phyloP scores from a whole-genome alignment of 2,888 invertebrate species.

The Conistra vaccinii region DNA sequence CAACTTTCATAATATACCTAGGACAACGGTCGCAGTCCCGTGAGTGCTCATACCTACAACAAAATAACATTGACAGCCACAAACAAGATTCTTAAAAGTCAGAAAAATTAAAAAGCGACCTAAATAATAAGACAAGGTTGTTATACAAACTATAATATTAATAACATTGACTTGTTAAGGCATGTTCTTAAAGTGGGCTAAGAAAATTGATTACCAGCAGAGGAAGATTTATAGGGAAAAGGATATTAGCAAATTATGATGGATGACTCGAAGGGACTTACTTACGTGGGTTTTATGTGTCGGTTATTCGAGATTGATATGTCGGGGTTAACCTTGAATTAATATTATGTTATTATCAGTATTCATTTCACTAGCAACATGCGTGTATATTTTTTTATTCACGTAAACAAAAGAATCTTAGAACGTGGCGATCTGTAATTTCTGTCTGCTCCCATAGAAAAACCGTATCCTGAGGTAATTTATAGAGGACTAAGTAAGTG shows the following conservation, averaged over 20 bases:
- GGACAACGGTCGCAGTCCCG: background rate
- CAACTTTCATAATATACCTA: background rate
- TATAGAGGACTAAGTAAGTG: background rate
- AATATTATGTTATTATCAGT: conserved; percentile 31
- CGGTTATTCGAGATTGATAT: conserved; percentile 48
- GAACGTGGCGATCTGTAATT: background rate
- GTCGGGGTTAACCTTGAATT: conserved; percentile 37
- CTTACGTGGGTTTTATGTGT: conserved; percentile 34
- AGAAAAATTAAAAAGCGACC: background rate
- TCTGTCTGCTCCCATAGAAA: background rate
- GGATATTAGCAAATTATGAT: conserved; percentile 66
- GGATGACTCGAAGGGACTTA: conserved; percentile 52
- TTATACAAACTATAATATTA: conserved; percentile 11
- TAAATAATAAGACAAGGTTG: background rate
- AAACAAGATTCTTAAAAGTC: background rate
- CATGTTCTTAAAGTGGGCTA: conserved; percentile 17
- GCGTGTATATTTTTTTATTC: background rate
- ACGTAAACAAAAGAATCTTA: background rate
- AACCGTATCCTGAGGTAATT: too few species aligned
- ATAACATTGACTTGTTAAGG: conserved; percentile 49
- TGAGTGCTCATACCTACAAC: too few species aligned
- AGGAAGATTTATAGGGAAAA: conserved; percentile 61
- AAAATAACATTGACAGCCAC: background rate
- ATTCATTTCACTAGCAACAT: conserved; percentile 8
- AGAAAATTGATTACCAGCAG: conserved; percentile 56